These are phyloP conservation scores for Bettongia penicillata DNA, from an alignment of 2,113 vertebrate genomes.

Conservation along the genomic window DNA sequence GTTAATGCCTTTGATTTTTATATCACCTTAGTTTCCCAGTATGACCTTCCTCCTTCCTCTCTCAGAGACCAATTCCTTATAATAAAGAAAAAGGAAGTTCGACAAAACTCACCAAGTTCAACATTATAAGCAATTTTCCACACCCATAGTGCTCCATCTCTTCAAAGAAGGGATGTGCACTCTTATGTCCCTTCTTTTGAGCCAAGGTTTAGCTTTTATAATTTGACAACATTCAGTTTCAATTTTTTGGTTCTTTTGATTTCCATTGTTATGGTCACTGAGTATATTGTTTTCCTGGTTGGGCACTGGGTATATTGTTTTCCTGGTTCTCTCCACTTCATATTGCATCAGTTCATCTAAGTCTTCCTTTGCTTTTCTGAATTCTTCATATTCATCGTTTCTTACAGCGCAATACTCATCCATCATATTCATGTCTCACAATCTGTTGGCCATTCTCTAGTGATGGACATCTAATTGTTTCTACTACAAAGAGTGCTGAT, in stretches of 20 bases:
- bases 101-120: neutral
- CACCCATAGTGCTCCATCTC: neutral
- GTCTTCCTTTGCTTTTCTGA: neutral
- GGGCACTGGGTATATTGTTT: neutral
- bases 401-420: neutral
- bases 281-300: neutral
- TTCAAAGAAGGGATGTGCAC: neutral
- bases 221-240: neutral
- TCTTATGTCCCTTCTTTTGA: neutral
- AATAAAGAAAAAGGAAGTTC: neutral
- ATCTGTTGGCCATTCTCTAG: neutral
- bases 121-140: neutral
- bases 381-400: neutral
- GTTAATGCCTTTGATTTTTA: neutral
- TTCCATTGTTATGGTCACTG: neutral
- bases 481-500: neutral
- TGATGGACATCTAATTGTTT: neutral
- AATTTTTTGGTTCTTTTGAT: neutral
- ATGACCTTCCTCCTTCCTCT: neutral
- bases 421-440: neutral
- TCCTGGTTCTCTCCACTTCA: neutral
- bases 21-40: neutral
- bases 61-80: neutral
- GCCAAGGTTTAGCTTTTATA: neutral
- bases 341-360: neutral